Evolutionary conservation across 2,113 vertebrate species (phyloP), one percentile per base, ranked within the genome.

Genomic region (Nycticebus coucang): DNA sequence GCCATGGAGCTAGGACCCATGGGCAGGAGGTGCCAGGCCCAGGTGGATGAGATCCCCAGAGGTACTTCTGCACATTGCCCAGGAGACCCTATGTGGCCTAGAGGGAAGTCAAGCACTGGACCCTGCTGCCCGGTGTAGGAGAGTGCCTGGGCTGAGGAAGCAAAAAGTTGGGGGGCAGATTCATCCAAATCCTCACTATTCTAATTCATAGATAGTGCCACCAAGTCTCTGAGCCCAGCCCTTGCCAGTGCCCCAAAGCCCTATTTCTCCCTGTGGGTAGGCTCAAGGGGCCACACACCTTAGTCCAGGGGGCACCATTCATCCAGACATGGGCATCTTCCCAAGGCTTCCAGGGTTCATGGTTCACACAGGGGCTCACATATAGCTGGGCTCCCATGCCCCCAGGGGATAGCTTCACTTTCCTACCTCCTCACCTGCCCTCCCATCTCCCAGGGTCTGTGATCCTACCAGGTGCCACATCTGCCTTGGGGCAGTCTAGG

Each of bases 341-440:
- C 11, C 4, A 35, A 66, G 24, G 41, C 30, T 71, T 33, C 57
- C 41, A 33, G 82, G 33, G 22, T 9, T 8, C 0, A 0, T 1
- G 71, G 37, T 24, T 62, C 60, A 2, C 4, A 0, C 1, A 19
- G 28, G 77, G 41, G 19, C 24, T 53, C 7, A 9, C 24, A 28
- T 22, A 57, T 19, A 18, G 21, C 72, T 5, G 41, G 35, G 21
- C 35, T 7, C 37, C 21, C 4, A 0, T 1, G 24, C 14, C 12
- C 5, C 22, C 28, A 1, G 60, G 62, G 62, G 4, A 6, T 30
- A 22, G 28, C 68, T 18, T 28, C 53, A 4, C 79, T n/a, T 22
- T 17, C n/a, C 30, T 12, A 4, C 45, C 41, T 33, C 45, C 21
- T 53, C 50, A 50, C 60, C 24, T 45, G 53, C 37, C 24, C 35